Conservation (phyloP, 2,888 invertebrate species). For the Nemotelus nigrinus region DNA sequence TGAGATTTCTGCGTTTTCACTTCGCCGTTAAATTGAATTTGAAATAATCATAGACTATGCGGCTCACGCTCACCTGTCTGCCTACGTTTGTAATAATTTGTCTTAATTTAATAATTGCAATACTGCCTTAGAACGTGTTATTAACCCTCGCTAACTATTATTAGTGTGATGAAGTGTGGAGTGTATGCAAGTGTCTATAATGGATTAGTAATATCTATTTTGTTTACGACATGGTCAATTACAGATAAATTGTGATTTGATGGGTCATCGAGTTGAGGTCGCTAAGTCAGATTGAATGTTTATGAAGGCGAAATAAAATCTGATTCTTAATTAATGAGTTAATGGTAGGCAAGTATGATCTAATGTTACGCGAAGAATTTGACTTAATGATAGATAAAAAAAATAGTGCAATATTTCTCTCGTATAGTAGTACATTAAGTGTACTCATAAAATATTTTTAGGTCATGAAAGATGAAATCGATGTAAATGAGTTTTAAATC, state of each 20-base stretch:
- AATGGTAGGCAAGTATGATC: no score
- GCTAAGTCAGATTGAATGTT: no score
- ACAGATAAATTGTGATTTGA: constrained; percentile 33
- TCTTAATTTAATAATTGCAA: constrained; percentile 44
- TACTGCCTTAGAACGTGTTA: constrained; percentile 32
- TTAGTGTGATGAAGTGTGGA: constrained; percentile 12
- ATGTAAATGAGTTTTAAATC: no score
- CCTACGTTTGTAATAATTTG: constrained; percentile 34
- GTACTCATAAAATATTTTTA: no score
- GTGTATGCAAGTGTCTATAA: not conserved
- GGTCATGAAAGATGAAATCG: no score
- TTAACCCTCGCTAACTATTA: constrained; percentile 32
- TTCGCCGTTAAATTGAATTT: constrained; percentile 38
- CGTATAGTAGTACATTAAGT: no score
- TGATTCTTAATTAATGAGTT: no score
- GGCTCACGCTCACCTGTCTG: constrained; percentile 22
- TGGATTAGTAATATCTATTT: not conserved
- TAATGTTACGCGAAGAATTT: no score
- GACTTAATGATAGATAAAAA: no score
- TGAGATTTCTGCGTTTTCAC: not conserved
- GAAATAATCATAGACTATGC: constrained; percentile 38
- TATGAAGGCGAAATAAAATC: no score
- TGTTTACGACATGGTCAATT: constrained; percentile 21
- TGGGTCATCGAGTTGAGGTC: not conserved
- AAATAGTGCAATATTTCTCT: no score